Percentiles rank a stretch among this genome's conserved stretches.
Conservation (phyloP, 2,113 vertebrate species). For the Riparia riparia region DNA sequence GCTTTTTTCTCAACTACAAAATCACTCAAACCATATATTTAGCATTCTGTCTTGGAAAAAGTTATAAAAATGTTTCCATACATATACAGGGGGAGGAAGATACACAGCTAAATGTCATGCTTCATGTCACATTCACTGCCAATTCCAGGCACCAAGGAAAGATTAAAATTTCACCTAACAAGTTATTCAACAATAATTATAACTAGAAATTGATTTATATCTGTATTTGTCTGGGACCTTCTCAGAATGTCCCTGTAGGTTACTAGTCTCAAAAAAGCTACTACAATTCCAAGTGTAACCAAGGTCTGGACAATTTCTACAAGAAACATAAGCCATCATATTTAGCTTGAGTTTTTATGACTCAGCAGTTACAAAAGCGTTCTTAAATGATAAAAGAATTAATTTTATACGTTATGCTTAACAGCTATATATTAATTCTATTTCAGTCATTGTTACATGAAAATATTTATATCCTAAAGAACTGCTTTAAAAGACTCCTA, state of each 20-base stretch:
- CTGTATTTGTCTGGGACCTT: neutral
- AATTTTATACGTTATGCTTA: neutral
- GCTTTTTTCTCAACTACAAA: neutral
- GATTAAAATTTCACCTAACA: neutral
- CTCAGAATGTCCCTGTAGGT: neutral
- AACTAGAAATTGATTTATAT: neutral
- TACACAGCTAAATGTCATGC: neutral
- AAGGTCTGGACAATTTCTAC: neutral
- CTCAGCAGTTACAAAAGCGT: neutral
- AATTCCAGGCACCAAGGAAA: neutral
- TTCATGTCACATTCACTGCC: neutral
- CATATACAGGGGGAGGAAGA: neutral
- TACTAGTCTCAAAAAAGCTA: neutral
- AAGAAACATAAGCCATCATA: neutral
- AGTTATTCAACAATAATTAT: neutral
- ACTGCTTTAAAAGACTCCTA: neutral
- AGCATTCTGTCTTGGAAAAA: neutral
- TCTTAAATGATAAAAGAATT: neutral
- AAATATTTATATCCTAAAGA: neutral
- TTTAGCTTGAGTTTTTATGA: neutral
- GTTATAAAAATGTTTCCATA: neutral
- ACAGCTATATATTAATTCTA: neutral
- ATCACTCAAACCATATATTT: neutral
- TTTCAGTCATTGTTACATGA: neutral
- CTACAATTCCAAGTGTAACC: neutral